These are phyloP conservation scores for Drosophila repletoides DNA, from an alignment of 1,140 invertebrate species.

Conservation along the genomic window DNA sequence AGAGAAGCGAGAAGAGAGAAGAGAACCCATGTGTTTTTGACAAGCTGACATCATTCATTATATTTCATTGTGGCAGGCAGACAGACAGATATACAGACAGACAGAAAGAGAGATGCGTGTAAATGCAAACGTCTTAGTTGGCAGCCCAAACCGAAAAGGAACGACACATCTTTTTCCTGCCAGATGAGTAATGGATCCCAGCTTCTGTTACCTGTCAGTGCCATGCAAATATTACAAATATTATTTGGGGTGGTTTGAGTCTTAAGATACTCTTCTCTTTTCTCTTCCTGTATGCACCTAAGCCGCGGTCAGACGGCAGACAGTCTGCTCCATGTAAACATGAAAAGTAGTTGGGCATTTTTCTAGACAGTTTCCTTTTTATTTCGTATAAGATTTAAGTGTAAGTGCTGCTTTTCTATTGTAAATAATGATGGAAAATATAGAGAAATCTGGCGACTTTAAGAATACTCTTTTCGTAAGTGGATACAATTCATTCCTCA, in stretches of 20 bases:
- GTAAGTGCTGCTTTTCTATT: too few relatives aligned
- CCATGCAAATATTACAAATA: constrained; percentile 22
- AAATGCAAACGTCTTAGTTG: constrained; percentile 57
- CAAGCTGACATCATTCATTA: constrained; percentile 79
- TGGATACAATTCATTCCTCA: too few relatives aligned
- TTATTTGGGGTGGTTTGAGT: background rate
- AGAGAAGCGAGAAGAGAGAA: constrained; percentile 6
- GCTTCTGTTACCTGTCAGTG: constrained; percentile 12
- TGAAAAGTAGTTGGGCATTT: background rate
- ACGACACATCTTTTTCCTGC: background rate
- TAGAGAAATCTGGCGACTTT: too few relatives aligned
- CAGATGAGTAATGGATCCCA: constrained; percentile 51
- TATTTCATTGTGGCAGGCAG: constrained; percentile 61
- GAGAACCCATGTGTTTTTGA: constrained; percentile 74
- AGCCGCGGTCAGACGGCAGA: too few relatives aligned
- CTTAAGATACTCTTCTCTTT: too few relatives aligned
- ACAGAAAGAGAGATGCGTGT: background rate
- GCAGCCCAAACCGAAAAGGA: background rate
- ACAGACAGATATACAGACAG: too few relatives aligned
- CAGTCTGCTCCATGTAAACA: too few relatives aligned
- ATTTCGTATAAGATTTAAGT: too few relatives aligned
- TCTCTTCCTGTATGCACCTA: too few relatives aligned
- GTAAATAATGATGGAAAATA: too few relatives aligned
- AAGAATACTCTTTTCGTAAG: too few relatives aligned
- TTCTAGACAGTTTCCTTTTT: too few relatives aligned